Base-by-base conservation (phyloP, 2,888 invertebrate genomes). In the Tupiocoris notatus region DNA sequence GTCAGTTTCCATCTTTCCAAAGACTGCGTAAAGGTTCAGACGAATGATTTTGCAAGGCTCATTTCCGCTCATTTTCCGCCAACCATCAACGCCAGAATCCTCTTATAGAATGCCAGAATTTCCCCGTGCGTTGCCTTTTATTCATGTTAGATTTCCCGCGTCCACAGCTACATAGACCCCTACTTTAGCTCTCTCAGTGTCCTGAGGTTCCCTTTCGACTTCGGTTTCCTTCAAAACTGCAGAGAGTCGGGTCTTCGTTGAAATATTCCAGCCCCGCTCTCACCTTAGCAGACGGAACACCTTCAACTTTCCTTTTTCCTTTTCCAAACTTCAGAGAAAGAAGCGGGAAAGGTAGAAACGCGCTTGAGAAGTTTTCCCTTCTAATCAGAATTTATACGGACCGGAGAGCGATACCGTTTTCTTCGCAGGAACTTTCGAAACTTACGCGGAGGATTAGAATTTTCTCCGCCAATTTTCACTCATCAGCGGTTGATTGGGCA, bases 371-470 rank as follows among this genome's bases (percentile, higher is more conserved):
- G 25, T 65, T 65, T 65, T 25, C 65, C 21, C 39, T 25, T 65
- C 65, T 65, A 65, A 65, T 65, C 65, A 20, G 12, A 39, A 65
- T 65, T 65, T 65, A 65, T 65, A 39, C 65, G 65, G 65, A 3
- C 39, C 12, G 39, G 12, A 39, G 39, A 39, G 39, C 39, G 39
- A 39, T 39, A 39, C 39, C 39, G 39, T 7, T 39, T 39, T 39
- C 39, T 39, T 39, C 6, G 39, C 12, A 39, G 12, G n/a, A 39
- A 39, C 39, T 39, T 39, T 39, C 12, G 39, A 39, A 39, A 39
- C 39, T 39, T 7, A n/a, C n/a, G 39, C 39, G 39, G 39, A 39
- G 39, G 6, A 12, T 39, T 39, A 3, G 12, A 39, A 39, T 39
- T 7, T 39, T 39, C 39, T 39, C 6, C 39, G 39, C 39, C 39